Evolutionary conservation across 2,888 invertebrate genomes (phyloP), one percentile per base, ranked within the genome.

Genomic region (Strigamia maritima): DNA sequence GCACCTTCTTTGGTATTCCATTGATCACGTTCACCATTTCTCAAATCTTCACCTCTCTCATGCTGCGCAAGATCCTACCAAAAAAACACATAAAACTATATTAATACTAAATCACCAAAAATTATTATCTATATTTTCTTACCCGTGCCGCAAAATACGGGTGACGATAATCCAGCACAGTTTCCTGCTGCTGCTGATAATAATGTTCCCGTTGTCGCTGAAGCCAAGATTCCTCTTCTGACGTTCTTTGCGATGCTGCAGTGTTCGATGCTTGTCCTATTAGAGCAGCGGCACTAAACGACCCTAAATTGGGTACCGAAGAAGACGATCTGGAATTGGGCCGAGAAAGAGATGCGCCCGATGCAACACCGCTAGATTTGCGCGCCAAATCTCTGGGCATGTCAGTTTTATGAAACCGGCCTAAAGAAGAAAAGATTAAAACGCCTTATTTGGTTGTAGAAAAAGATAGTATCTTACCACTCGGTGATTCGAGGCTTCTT

Each of bases 401-500:
- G 22, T 65, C 60, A 7, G 19, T 65, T 22, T 65, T 65, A 22
- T 65, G 60, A 31, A 65, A 65, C 24, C 60, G 60, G 19, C 60
- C 60, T 65, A 22, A 65, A 65, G 1, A 12, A 65, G 7, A 65
- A 24, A 10, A 22, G 24, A 65, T 22, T 65, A 65, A 65, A 6
- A 65, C 14, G 22, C 12, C 16, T n/a, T 16, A n/a, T 12, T 44
- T 4, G 14, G 16, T n/a, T 44, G 14, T 44, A n/a, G 3, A 16
- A 0, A 44, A 44, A 44, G 22, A 22, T 65, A 12, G 60, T 65
- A 22, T 65, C 24, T 70, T 78, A 65, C 74, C 40, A 38, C 35
- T 78, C 81, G 77, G 76, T 38, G 78, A 80, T 80, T 60, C 79
- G 75, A 49, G 80, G 60, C 16, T 79, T 80, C 78, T 81, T 76